Conservation (phyloP, 2,797 vertebrate species). For the Bradypodion ventrale region DNA sequence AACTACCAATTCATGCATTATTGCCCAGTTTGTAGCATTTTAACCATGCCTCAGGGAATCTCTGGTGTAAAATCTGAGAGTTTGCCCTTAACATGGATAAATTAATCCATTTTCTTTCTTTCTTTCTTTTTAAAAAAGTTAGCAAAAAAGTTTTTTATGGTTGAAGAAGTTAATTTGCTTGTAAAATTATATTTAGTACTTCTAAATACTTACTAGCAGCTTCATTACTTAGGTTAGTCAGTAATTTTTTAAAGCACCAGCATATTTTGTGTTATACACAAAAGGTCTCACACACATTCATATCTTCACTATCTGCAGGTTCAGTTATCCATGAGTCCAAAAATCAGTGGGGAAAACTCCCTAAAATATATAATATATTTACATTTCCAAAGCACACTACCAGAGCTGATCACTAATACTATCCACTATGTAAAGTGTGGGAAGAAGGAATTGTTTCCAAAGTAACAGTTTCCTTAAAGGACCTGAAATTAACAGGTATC, state of each 20-base stretch:
- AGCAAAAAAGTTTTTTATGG: neutral
- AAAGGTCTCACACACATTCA: too few relatives aligned
- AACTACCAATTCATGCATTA: neutral
- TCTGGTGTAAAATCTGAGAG: neutral
- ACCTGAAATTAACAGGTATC: too few relatives aligned
- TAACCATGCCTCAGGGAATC: neutral
- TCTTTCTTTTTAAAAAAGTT: neutral
- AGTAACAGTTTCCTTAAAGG: too few relatives aligned
- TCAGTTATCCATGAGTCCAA: too few relatives aligned
- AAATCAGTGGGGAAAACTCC: too few relatives aligned
- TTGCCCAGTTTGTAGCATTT: neutral
- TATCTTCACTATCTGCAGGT: too few relatives aligned
- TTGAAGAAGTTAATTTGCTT: neutral
- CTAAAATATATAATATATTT: too few relatives aligned
- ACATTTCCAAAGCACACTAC: too few relatives aligned
- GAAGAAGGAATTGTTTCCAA: too few relatives aligned
- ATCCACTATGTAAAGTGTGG: too few relatives aligned
- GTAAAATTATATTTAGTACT: neutral
- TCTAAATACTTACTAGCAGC: neutral
- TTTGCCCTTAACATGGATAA: neutral
- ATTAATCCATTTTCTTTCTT: neutral
- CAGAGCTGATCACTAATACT: too few relatives aligned
- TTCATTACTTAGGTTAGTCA: neutral
- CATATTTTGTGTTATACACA: neutral
- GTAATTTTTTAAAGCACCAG: conserved; percentile 1